Conservation (phyloP, 2,113 vertebrate genomes). For the Poeciliopsis occidentalis region DNA sequence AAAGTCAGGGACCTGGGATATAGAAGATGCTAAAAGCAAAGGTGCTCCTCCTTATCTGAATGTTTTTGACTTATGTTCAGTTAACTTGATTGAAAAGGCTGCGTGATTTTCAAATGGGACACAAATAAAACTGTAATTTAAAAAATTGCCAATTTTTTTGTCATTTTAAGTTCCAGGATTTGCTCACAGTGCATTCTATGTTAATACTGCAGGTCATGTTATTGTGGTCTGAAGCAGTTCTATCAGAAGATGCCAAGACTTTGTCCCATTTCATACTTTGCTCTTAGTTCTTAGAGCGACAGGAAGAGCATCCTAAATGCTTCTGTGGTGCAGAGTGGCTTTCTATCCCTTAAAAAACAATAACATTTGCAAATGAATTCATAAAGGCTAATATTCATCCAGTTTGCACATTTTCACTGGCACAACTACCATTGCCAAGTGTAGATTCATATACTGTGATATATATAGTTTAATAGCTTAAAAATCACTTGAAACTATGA, state of each 20-base stretch:
- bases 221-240: too few relatives aligned
- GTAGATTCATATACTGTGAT: too few relatives aligned
- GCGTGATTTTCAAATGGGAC: conserved; percentile 42
- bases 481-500: too few relatives aligned
- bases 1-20: conserved; percentile 1
- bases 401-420: too few relatives aligned
- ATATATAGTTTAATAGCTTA: too few relatives aligned
- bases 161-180: conserved; percentile 7
- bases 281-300: neutral
- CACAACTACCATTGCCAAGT: too few relatives aligned
- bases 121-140: conserved; percentile 31
- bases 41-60: conserved; percentile 55
- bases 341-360: neutral
- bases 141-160: neutral
- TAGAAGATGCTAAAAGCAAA: conserved; percentile 10
- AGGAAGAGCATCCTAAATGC: neutral
- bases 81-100: conserved; percentile 40
- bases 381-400: too few relatives aligned
- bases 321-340: neutral
- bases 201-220: neutral
- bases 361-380: too few relatives aligned
- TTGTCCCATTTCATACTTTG: neutral
- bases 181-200: neutral
- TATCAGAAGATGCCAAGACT: too few relatives aligned
- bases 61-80: conserved; percentile 28